Base-by-base conservation (phyloP, 2,888 invertebrate species). In the Acrobasis repandana region DNA sequence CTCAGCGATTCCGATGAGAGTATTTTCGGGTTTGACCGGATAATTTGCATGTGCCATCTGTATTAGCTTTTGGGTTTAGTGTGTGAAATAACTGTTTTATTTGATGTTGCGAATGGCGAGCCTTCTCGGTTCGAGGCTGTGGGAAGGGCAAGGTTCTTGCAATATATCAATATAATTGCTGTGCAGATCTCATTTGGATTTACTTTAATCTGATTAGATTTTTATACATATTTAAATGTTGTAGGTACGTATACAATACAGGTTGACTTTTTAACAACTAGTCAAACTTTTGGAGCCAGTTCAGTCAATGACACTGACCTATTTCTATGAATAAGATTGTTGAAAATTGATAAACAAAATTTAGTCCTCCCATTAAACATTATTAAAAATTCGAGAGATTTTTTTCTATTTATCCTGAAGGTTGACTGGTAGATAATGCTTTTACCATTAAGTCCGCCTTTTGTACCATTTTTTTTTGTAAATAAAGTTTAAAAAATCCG, bases 1-100 rank as follows among this genome's bases (percentile, higher is more conserved):
- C 70, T 72, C 67, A 61, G 70, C 67, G 63, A 82, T 85, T 87
- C 87, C 83, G 85, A 90, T 91, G 90, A 82, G 90, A 91, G 79
- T 75, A 72, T 65, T 69, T 81, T 85, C 87, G 74, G 70, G 87
- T 88, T 84, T 77, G 75, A 82, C 82, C 76, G 11, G 56, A 14
- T 69, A 73, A 70, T 73, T 67, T 61, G 61, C 75, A 78, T 71
- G 69, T 79, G 73, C 70, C 69, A 81, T 83, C 79, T 75, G 70
- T 74, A 57, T 65, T 58, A 52, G 63, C 61, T 67, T 73, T 66
- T 61, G 58, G 57, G 56, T 57, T 63, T 69, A 54, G 61, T 56
- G 61, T 70, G 61, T 65, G 63, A 65, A 66, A 43, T 54, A 54
- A 54, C 54, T 54, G 54, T 54, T 43, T 54, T 18, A 43, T 43